Base-by-base conservation (phyloP, 2,888 invertebrate species). In the Spodoptera picta region DNA sequence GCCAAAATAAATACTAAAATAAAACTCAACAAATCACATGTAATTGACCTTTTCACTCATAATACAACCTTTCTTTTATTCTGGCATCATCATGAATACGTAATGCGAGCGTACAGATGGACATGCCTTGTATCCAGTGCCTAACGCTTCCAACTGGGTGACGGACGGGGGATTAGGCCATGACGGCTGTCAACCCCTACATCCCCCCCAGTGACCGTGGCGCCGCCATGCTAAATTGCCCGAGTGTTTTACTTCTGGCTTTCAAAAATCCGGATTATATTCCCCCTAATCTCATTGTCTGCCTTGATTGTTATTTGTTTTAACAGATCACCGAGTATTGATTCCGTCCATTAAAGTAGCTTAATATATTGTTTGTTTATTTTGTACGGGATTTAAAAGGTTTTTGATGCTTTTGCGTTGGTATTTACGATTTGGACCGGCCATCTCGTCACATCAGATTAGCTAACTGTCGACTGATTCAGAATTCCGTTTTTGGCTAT, bases 161-260 rank as follows among this genome's bases (percentile, higher is more conserved):
- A 63, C 68, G 63, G 66, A 49, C 76, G 52, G 23, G 41, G 72
- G 68, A 75, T 75, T 65, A 75, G 57, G 79, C 48, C 65, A 65
- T 68, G 76, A 76, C 79, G 68, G 48, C 65, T 76, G 76, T 75
- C 76, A 57, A 31, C 54, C 57, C 51, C 53, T 59, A 57, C 54
- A 51, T 6, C 36, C 50, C 36, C 36, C 36, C 36, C 36, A 36
- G 36, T 36, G 36, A 7, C 36, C 36, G 36, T 36, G 36, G 14
- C 46, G 27, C 19, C 11, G 60, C 44, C 31, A 42, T 48, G 60
- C 44, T 60, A 58, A 77, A 77, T 63, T 67, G 63, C 60, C 46
- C 49, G 69, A 62, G 60, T 61, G 71, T 54, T 75, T 59, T 75
- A 64, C 77, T 66, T 77, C 56, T 48, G 41, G 46, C 43, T 10